Conservation (phyloP, 23 tunicate species). For the Styela plicata region DNA sequence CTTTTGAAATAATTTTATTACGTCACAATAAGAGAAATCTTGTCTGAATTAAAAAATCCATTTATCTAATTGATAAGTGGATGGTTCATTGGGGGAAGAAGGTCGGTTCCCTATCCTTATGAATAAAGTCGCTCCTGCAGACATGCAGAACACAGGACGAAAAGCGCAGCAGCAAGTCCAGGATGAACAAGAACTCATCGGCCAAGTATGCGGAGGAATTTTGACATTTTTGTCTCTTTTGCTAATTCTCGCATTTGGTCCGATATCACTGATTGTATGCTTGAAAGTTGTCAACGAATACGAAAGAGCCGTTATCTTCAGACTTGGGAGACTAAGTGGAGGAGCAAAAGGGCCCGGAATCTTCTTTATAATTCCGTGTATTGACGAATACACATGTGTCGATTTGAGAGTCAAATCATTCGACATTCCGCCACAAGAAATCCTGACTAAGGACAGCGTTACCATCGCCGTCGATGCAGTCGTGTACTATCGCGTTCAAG, state of each 20-base stretch:
- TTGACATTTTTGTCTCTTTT: conserved; percentile 46
- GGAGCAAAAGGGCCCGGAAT: conserved; percentile 92
- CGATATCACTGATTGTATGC: conserved; percentile 47
- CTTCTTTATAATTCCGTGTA: conserved; percentile 92
- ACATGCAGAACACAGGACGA: conserved; percentile 3
- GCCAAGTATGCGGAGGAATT: conserved; percentile 29
- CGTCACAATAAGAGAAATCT: no score
- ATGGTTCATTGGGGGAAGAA: not conserved
- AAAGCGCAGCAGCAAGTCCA: not conserved
- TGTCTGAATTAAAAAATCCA: no score
- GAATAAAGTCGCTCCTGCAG: conserved; percentile 8
- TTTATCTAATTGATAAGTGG: no score
- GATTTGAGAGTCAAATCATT: conserved; percentile 78
- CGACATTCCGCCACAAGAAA: conserved; percentile 96
- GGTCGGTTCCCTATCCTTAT: not conserved
- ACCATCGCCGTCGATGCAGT: conserved; percentile 94
- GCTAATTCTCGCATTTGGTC: conserved; percentile 39
- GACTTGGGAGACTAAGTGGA: conserved; percentile 71
- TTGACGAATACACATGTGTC: conserved; percentile 72
- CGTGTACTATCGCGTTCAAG: conserved; percentile 71
- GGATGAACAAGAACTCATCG: conserved; percentile 10
- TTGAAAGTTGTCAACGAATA: conserved; percentile 83
- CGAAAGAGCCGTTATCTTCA: conserved; percentile 92
- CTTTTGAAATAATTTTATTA: no score
- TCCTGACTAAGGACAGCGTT: conserved; percentile 87